Evolutionary conservation across 2,113 vertebrate genomes (phyloP), one percentile per base, ranked within the genome.

Genomic region (Capreolus pygargus): DNA sequence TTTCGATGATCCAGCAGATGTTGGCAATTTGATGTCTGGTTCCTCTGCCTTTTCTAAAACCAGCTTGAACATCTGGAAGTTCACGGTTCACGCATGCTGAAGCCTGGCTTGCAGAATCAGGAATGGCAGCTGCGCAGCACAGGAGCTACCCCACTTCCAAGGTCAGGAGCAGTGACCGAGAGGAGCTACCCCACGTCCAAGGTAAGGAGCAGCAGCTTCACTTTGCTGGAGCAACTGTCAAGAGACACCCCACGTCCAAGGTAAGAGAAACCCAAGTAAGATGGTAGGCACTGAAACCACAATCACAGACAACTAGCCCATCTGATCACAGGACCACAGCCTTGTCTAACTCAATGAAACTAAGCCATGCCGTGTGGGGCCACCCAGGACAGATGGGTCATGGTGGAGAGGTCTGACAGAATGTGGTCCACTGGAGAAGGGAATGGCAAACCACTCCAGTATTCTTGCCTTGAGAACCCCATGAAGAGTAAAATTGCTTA

Each of bases 61-160:
- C 33, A 67, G 16, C 16, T 67, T n/a, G 64, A 10, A 67, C 16
- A n/a, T 67, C 64, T 67, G 64, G 7, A 67, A 67, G 33, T 67
- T 67, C 33, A n/a, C 1, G 4, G 64, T n/a, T n/a, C 64, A n/a
- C 0, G 4, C 19, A 67, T n/a, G 7, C 33, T 67, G 8, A n/a
- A 67, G 7, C 33, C 64, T 67, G 64, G 8, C 64, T 67, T n/a
- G 33, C 8, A 67, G 64, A 67, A n/a, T n/a, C 33, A 67, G 33
- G 54, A 54, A 19, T 7, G 17, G 17, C 17, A 15, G 54, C 17
- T 54, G 54, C 17, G 17, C 54, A 15, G 54, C 17, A 0, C 54
- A 54, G 54, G 54, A 54, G 54, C 52, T 54, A 19, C 17, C 52
- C 52, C 52, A 54, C 52, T 6, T 2, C 52, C 54, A 17, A 54